Evolutionary conservation across 2,113 vertebrate genomes (phyloP), one percentile per base, ranked within the genome.

Genomic region (Mormyrus iriodes): DNA sequence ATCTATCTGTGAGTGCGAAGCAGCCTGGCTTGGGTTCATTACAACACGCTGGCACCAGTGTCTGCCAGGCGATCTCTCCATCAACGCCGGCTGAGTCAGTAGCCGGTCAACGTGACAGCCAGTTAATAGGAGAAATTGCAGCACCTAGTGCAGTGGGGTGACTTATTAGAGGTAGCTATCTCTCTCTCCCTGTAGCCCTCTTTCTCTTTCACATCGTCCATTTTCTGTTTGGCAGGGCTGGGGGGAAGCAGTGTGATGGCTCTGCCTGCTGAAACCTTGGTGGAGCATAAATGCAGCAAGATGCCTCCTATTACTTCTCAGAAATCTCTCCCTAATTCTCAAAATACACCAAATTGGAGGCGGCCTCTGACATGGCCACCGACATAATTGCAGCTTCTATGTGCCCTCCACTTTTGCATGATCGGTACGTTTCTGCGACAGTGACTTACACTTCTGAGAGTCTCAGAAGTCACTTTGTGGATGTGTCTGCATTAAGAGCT

Each of bases 41-140:
- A 84, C 1, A 24, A 48, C 24, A 35, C 69, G n/a, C n/a, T 35
- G 69, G 12, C 65, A 4, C 3, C 24, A 21, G 65, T 73, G 19
- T 73, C 69, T 9, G 69, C 27, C 17, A 24, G 24, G 39, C 7
- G 90, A 93, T 92, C 90, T 93, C 49, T 91, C 89, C 79, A 90
- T 92, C 90, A 52, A 89, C 35, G 19, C 92, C 91, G 90, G 91
- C 91, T 90, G 65, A 93, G 93, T 92, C 93, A 90, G 94, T 94
- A 92, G 92, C 88, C 89, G 92, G 88, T 88, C 86, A 83, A 93
- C 90, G 52, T 93, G 94, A 93, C 94, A 93, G 91, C 51, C 65
- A 49, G 89, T 90, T 92, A 94, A 93, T 90, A 88, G 89, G 90
- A 82, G 89, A 91, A 92, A 88, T 92, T 91, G 27, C 15, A 24